phyloP scores from a whole-genome alignment of 1,140 invertebrate species.

The Diabrotica undecimpunctata region DNA sequence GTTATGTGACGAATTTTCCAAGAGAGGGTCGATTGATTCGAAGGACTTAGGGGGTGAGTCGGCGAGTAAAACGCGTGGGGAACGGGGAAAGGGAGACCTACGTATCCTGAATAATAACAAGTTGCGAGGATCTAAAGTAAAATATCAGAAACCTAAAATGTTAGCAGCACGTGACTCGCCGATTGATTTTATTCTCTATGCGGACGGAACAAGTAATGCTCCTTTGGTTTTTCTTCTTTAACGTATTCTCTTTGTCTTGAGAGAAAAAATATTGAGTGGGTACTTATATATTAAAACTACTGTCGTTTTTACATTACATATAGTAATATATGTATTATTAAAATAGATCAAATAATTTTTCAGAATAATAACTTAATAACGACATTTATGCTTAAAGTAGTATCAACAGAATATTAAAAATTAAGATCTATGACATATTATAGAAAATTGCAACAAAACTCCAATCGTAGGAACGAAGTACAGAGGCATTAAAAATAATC shows the following conservation, averaged over 20 bases:
- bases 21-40: conserved; percentile 1
- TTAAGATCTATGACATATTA: too few relatives aligned
- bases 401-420: too few relatives aligned
- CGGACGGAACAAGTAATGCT: not conserved
- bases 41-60: not conserved
- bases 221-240: not conserved
- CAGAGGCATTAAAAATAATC: too few relatives aligned
- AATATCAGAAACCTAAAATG: conserved; percentile 49
- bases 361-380: too few relatives aligned
- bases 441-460: too few relatives aligned
- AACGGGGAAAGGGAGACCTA: conserved; percentile 7
- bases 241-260: conserved; percentile 1
- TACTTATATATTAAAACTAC: not conserved
- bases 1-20: not conserved
- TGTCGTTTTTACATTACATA: too few relatives aligned
- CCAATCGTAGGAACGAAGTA: too few relatives aligned
- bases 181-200: conserved; percentile 46
- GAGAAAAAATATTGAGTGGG: not conserved
- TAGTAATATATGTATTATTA: too few relatives aligned
- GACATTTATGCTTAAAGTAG: too few relatives aligned
- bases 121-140: conserved; percentile 41
- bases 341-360: too few relatives aligned
- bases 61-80: not conserved
- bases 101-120: conserved; percentile 45
- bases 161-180: conserved; percentile 46